Evolutionary conservation across 2,797 vertebrate genomes (phyloP), one percentile per base, ranked within the genome.

Genomic region (Fringilla coelebs): DNA sequence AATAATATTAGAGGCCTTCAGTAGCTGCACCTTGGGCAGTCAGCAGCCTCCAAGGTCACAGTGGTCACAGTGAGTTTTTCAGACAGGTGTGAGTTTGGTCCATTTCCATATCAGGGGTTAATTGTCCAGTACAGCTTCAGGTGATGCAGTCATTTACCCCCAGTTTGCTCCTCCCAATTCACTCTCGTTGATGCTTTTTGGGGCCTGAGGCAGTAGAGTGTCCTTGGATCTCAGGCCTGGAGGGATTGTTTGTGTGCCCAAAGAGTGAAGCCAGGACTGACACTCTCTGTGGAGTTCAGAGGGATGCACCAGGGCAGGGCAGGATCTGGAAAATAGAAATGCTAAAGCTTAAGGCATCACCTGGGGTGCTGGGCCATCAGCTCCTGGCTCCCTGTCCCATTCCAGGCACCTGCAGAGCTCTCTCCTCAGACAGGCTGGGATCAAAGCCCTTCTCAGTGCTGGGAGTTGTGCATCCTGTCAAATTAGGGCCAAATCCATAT

Each of bases 221-320:
- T 28, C 25, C 45, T 20, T 67, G 65, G 18, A 5, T 28, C 18
- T 67, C 65, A 67, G 63, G 63, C 7, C 7, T 34, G 13, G n/a
- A 21, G 25, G n/a, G 43, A 8, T 66, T 36, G n/a, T 22, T 2
- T 38, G n/a, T 67, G 26, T 67, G n/a, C 26, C 46, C 46, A 22
- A 1, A 17, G 7, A 10, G 46, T 9, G 6, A 38, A 17, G 34
- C 4, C 34, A 24, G 26, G 1, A 7, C 28, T 12, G 3, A 3
- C 28, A 4, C 14, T 31, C 17, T 13, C 4, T 17, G 10, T 38
- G 28, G 36, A 40, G 48, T 4, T 51, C 15, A 68, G 34, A 31
- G 45, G 4, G 36, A 2, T 13, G 28, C 48, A 31, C 20, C 10
- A 2, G 6, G 29, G 66, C n/a, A 29, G 18, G 1, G 1, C 65